Conservation (phyloP, 2,797 vertebrate genomes). For the Cynopterus sphinx region DNA sequence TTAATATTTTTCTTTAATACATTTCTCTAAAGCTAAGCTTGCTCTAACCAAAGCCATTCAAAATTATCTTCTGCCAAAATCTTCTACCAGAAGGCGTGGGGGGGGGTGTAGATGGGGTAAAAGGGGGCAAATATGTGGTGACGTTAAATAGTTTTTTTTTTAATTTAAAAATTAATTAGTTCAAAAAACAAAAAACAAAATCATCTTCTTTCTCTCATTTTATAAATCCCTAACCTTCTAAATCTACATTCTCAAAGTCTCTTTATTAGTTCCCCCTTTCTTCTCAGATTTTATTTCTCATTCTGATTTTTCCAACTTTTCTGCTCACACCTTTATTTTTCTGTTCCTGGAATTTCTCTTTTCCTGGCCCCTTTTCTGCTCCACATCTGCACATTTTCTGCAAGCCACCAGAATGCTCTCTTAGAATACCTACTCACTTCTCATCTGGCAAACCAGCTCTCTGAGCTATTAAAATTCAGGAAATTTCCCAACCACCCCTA, state of each 20-base stretch:
- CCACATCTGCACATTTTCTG: background rate
- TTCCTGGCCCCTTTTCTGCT: background rate
- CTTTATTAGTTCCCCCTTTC: background rate
- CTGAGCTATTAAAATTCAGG: background rate
- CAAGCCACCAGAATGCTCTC: background rate
- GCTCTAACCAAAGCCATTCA: background rate
- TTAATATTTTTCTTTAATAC: background rate
- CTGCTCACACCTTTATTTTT: background rate
- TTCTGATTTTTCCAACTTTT: background rate
- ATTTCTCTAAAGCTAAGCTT: background rate
- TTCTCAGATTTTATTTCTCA: background rate
- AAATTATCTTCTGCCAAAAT: background rate
- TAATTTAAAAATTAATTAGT: too few relatives aligned
- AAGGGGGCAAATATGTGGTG: too few relatives aligned
- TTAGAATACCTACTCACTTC: background rate
- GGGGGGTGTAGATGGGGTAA: too few relatives aligned
- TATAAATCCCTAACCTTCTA: background rate
- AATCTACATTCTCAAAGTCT: background rate
- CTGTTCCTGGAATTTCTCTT: background rate
- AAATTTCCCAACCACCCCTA: background rate
- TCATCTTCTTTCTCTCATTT: background rate
- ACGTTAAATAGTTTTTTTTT: too few relatives aligned
- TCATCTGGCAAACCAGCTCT: constrained; percentile 9
- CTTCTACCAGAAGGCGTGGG: too few relatives aligned
- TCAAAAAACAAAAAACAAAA: background rate